Conservation (phyloP, 2,888 invertebrate species). For the Plemyria rubiginata region DNA sequence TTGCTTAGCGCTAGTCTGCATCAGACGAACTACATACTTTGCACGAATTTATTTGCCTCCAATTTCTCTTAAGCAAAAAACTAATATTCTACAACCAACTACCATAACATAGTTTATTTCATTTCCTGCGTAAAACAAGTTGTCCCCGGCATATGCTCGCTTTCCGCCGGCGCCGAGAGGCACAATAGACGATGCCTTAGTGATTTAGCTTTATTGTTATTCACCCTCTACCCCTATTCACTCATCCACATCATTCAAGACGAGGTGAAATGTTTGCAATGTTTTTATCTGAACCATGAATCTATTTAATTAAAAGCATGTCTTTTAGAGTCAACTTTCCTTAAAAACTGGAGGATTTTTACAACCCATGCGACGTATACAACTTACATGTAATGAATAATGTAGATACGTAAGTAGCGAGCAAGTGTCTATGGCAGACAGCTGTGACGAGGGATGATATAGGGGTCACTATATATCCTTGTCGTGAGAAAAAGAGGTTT, state of each 20-base stretch:
- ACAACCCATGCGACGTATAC: not conserved
- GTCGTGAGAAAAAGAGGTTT: slow-evolving; percentile 68
- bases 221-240: slow-evolving; percentile 62
- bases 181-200: slow-evolving; percentile 75
- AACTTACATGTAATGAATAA: not conserved
- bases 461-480: slow-evolving; percentile 66
- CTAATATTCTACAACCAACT: slow-evolving; percentile 38
- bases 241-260: slow-evolving; percentile 65
- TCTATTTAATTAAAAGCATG: slow-evolving; percentile 34
- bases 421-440: slow-evolving; percentile 53
- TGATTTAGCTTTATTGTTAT: slow-evolving; percentile 84
- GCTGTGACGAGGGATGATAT: slow-evolving; percentile 65
- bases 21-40: too few relatives aligned
- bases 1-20: too few relatives aligned
- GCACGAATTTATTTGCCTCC: too few relatives aligned
- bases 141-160: slow-evolving; percentile 77
- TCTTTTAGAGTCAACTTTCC: not conserved
- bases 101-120: slow-evolving; percentile 68
- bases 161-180: slow-evolving; percentile 82
- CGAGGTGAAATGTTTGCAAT: slow-evolving; percentile 41
- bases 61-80: not conserved
- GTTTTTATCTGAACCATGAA: slow-evolving; percentile 15
- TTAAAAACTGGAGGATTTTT: not conserved
- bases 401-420: slow-evolving; percentile 11
- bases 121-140: slow-evolving; percentile 73